These are phyloP conservation scores for Erebia palarica DNA, from an alignment of 2,888 invertebrate genomes.

Conservation along the genomic window DNA sequence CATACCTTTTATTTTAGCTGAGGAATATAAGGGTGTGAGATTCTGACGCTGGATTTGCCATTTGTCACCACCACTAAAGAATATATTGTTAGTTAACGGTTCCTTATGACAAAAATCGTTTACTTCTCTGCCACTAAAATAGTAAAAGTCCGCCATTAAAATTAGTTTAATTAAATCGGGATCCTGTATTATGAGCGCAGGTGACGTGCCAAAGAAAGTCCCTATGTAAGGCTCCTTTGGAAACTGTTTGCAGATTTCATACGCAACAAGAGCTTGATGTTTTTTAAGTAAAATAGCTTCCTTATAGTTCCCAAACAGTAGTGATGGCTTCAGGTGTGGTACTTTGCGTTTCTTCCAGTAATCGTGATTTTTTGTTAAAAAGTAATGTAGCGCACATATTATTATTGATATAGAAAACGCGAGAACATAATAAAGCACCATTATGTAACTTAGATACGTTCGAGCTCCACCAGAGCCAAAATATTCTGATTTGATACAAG, in stretches of 20 bases:
- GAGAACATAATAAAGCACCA: constrained; percentile 3
- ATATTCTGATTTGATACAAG: neutral
- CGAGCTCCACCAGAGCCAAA: neutral
- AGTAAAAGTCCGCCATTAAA: constrained; percentile 62
- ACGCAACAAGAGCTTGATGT: constrained; percentile 45
- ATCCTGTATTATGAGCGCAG: constrained; percentile 59
- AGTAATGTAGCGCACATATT: constrained; percentile 8
- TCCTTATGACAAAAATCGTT: constrained; percentile 54
- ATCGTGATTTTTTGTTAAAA: constrained; percentile 31
- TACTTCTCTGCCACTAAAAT: constrained; percentile 60
- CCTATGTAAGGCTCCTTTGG: constrained; percentile 61
- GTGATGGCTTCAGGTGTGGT: constrained; percentile 48
- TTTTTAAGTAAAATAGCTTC: constrained; percentile 52
- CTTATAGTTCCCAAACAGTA: constrained; percentile 61
- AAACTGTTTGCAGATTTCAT: constrained; percentile 54
- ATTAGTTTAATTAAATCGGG: constrained; percentile 59
- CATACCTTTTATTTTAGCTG: constrained; percentile 67
- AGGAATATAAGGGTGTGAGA: constrained; percentile 61
- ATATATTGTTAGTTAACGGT: constrained; percentile 52
- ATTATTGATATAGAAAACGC: neutral
- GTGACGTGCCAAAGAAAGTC: constrained; percentile 61
- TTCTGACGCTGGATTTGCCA: constrained; percentile 67
- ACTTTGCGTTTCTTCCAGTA: constrained; percentile 63
- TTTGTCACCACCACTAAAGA: constrained; percentile 56
- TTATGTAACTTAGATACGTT: neutral